These are phyloP conservation scores for Ahaetulla prasina DNA, from an alignment of 2,113 vertebrate genomes.

Conservation along the genomic window DNA sequence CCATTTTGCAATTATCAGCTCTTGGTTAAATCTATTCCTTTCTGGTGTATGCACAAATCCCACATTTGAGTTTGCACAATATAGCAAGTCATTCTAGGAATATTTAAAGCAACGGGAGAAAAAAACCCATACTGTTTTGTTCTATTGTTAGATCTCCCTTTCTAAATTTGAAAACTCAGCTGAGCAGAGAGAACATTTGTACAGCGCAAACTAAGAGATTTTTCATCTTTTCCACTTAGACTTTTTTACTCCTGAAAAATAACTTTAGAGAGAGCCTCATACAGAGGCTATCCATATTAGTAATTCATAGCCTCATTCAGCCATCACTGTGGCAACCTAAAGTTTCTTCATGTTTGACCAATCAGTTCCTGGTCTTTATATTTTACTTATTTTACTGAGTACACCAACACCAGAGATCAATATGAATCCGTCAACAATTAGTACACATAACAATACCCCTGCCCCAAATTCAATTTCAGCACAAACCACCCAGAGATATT, in stretches of 20 bases:
- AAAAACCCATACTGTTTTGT: not conserved
- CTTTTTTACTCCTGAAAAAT: not conserved
- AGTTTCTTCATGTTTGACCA: not conserved
- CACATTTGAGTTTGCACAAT: not conserved
- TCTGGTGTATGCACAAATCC: not conserved
- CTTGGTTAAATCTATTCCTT: not conserved
- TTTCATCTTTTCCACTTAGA: not conserved
- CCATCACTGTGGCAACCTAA: not conserved
- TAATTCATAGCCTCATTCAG: not conserved
- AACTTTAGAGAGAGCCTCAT: not conserved
- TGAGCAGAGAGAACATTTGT: not conserved
- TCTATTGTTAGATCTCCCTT: not conserved
- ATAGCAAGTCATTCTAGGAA: not conserved
- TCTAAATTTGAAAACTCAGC: not conserved
- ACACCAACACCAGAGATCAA: not conserved
- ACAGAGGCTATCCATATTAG: not conserved
- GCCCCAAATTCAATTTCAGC: not conserved
- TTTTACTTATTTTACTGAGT: not conserved
- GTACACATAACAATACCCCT: not conserved
- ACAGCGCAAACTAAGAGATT: not conserved
- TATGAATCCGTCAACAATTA: not conserved
- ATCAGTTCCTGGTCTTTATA: not conserved
- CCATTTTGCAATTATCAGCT: not conserved
- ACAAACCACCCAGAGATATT: not conserved
- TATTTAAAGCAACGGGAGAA: not conserved